Percentiles rank a stretch among this genome's conserved stretches.
These are phyloP conservation scores for Rhinoderma darwinii DNA, from an alignment of 2,113 vertebrate genomes.

Conservation along the genomic window DNA sequence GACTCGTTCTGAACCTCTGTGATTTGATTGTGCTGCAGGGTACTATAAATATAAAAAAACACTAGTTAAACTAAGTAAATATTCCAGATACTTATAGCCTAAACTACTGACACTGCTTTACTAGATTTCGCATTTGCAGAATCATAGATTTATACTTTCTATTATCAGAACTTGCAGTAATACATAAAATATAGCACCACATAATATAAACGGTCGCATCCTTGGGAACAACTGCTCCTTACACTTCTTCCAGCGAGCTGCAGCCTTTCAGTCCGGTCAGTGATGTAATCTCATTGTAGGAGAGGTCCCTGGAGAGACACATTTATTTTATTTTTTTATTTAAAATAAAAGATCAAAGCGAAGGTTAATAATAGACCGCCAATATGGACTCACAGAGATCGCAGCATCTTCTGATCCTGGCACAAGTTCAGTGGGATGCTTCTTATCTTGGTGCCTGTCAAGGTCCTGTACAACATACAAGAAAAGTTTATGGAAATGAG, in stretches of 20 bases:
- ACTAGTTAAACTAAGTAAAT: background rate
- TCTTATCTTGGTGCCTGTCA: conserved; percentile 93
- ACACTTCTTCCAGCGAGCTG: conserved; percentile 91
- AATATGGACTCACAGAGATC: conserved; percentile 84
- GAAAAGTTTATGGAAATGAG: background rate
- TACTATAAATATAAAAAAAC: conserved; percentile 72
- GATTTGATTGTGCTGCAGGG: conserved; percentile 91
- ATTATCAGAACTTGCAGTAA: background rate
- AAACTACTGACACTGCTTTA: background rate
- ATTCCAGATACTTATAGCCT: background rate
- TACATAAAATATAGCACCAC: background rate
- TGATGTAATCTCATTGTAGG: conserved; percentile 89
- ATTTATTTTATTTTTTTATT: no score
- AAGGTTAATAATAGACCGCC: background rate
- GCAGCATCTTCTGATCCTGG: conserved; percentile 87
- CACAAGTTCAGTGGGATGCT: conserved; percentile 84
- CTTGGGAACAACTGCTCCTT: conserved; percentile 68
- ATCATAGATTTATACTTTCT: background rate
- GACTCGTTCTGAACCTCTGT: conserved; percentile 81
- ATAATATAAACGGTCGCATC: background rate
- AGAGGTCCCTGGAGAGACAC: conserved; percentile 92
- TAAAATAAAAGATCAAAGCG: background rate
- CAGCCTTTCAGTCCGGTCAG: conserved; percentile 89
- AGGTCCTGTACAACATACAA: conserved; percentile 76
- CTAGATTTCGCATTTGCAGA: background rate